These are phyloP conservation scores for Allobates femoralis DNA, from an alignment of 2,797 vertebrate genomes.

Conservation along the genomic window DNA sequence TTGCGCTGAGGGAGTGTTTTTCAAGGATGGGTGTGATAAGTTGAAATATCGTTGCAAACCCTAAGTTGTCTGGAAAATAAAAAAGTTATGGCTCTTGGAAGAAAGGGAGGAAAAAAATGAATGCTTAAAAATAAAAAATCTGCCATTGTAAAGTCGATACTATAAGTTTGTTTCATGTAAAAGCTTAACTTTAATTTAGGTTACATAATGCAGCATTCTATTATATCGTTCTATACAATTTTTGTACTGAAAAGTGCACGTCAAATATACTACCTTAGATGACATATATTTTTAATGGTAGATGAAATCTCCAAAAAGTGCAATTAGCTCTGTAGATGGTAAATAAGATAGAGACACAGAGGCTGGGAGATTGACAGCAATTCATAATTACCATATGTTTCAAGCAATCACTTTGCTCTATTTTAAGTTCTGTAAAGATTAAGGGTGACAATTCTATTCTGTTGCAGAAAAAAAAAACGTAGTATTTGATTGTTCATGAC, in stretches of 20 bases:
- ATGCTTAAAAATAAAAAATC: too few relatives aligned
- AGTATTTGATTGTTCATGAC: constrained; percentile 73
- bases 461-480: constrained; percentile 66
- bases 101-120: too few relatives aligned
- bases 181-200: background rate
- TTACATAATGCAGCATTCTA: background rate
- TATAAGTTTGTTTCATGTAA: background rate
- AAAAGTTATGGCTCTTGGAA: too few relatives aligned
- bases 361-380: constrained; percentile 14
- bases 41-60: too few relatives aligned
- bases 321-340: constrained; percentile 31
- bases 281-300: background rate
- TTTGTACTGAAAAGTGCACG: background rate
- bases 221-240: background rate
- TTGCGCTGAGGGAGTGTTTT: too few relatives aligned
- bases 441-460: constrained; percentile 66
- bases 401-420: constrained; percentile 51
- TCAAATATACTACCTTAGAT: background rate
- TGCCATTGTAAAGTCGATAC: too few relatives aligned
- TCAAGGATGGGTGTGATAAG: too few relatives aligned
- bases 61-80: too few relatives aligned
- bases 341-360: constrained; percentile 23
- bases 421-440: constrained; percentile 68
- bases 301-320: background rate
- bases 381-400: constrained; percentile 58